A percentile compares a stretch with the other conserved stretches of the same genome.
Conservation (phyloP, 2,113 vertebrate species). For the Lucifuga dentata region DNA sequence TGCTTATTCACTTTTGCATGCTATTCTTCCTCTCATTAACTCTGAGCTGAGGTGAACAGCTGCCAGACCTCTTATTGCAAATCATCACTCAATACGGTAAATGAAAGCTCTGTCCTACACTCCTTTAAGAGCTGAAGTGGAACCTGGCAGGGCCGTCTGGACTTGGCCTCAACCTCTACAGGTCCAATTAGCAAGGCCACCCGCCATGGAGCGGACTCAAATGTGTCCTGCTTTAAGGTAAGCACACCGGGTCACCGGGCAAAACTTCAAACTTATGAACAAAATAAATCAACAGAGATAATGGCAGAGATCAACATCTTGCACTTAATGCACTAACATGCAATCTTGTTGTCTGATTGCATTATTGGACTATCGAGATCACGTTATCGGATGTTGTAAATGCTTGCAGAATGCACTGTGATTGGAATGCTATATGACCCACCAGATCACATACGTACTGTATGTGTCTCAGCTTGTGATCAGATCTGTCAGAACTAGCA, state of each 20-base stretch:
- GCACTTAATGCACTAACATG: no score
- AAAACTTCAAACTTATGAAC: constrained; percentile 51
- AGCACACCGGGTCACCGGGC: constrained; percentile 23
- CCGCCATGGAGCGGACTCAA: constrained; percentile 27
- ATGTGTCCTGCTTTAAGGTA: constrained; percentile 11
- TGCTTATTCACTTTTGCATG: constrained; percentile 15
- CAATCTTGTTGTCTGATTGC: no score
- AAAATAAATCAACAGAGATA: constrained; percentile 25
- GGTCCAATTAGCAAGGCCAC: constrained; percentile 58
- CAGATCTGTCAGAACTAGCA: no score
- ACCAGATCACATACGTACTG: no score
- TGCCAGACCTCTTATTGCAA: constrained; percentile 35
- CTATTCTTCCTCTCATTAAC: constrained; percentile 26
- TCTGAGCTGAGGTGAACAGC: constrained; percentile 21
- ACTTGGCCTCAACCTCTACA: constrained; percentile 40
- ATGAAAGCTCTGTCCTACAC: constrained; percentile 34
- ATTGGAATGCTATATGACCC: no score
- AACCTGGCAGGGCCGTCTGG: constrained; percentile 28
- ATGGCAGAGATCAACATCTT: no score
- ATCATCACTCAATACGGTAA: constrained; percentile 31
- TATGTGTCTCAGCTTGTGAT: no score
- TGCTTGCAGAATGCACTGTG: no score
- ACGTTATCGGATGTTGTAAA: no score
- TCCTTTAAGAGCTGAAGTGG: constrained; percentile 31
- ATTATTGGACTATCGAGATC: no score